These are phyloP conservation scores for Rhingia rostrata DNA, from an alignment of 2,888 invertebrate genomes.

Conservation along the genomic window DNA sequence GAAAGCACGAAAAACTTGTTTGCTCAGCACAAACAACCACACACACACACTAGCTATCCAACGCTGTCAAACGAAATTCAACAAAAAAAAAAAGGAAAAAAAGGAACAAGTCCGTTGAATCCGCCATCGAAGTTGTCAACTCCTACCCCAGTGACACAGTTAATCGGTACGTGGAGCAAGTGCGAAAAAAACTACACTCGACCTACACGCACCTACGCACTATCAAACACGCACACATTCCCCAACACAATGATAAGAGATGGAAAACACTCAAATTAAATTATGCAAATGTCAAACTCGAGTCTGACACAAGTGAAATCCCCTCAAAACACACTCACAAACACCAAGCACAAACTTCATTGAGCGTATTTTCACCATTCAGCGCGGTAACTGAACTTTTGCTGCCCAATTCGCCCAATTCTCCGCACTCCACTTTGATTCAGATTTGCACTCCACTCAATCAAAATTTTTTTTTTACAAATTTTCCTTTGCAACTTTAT, in stretches of 20 bases:
- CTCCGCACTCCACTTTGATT: background rate
- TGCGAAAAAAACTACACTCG: slow-evolving; percentile 10
- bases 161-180: background rate
- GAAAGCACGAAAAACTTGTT: slow-evolving; percentile 58
- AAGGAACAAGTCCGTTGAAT: too few species aligned
- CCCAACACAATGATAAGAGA: background rate
- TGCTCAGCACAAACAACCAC: background rate
- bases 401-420: slow-evolving; percentile 3
- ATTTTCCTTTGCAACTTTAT: slow-evolving; percentile 19
- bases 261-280: slow-evolving; percentile 14
- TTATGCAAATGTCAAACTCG: slow-evolving; percentile 35
- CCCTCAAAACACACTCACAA: slow-evolving; percentile 15
- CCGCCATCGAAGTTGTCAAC: too few species aligned
- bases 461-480: background rate
- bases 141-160: background rate
- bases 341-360: slow-evolving; percentile 10
- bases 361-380: slow-evolving; percentile 21
- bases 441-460: slow-evolving; percentile 21
- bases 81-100: background rate
- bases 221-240: slow-evolving; percentile 24
- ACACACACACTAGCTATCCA: background rate
- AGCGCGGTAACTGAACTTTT: slow-evolving; percentile 44
- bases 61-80: background rate
- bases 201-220: slow-evolving; percentile 21
- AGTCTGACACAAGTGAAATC: slow-evolving; percentile 2